Conservation (phyloP, 1,140 invertebrate species). For the Sweltsa coloradensis region DNA sequence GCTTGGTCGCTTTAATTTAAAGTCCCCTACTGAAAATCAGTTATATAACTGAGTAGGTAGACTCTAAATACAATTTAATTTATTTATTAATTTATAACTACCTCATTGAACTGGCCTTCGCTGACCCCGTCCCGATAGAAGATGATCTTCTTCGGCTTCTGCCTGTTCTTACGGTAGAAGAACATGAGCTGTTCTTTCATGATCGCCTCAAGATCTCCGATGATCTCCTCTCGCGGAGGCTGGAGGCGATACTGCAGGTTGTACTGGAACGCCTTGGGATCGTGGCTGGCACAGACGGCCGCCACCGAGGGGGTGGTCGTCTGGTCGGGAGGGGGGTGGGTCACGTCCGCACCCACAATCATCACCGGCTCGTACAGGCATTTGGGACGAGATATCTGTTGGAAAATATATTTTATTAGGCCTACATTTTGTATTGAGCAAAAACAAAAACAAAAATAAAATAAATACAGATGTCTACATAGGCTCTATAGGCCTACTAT, state of each 20-base stretch:
- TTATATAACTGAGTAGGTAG: no score
- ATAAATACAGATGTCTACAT: slow-evolving; percentile 2
- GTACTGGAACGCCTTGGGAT: slow-evolving; percentile 48
- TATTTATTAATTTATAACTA: no score
- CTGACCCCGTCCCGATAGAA: slow-evolving; percentile 81
- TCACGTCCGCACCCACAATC: slow-evolving; percentile 78
- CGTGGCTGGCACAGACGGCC: slow-evolving; percentile 54
- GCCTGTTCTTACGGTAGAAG: slow-evolving; percentile 33
- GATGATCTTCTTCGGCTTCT: slow-evolving; percentile 47
- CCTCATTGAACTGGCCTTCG: slow-evolving; percentile 69
- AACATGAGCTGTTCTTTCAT: slow-evolving; percentile 39
- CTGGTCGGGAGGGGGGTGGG: slow-evolving; percentile 66
- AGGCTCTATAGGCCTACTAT: no score
- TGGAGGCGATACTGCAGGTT: slow-evolving; percentile 59
- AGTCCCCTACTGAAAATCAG: no score
- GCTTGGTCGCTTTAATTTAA: no score
- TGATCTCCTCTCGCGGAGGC: slow-evolving; percentile 51
- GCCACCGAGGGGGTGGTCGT: slow-evolving; percentile 62
- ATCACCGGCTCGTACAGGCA: slow-evolving; percentile 39
- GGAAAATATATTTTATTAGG: slow-evolving; percentile 3
- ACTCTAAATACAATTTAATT: no score
- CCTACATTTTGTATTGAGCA: no score
- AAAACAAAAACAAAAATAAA: no score
- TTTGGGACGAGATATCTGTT: no score
- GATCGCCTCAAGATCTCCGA: slow-evolving; percentile 59